Evolutionary conservation across 2,888 invertebrate species (phyloP).

Genomic region (Saturnia pavonia): DNA sequence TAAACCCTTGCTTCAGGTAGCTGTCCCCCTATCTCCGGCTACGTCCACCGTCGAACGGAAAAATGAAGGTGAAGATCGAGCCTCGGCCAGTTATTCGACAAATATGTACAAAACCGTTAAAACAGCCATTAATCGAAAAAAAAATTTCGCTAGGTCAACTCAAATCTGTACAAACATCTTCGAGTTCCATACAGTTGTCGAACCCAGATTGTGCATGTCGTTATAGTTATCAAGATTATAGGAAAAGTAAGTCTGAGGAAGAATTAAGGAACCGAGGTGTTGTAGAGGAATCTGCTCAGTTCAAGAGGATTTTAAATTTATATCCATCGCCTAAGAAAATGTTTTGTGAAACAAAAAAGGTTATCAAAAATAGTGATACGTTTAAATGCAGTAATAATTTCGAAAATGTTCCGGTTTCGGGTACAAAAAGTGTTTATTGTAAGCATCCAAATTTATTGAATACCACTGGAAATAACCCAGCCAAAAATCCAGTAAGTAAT

Average conservation of each 20-base stretch:
- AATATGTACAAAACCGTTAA: constrained; percentile 36
- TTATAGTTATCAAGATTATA: constrained; percentile 23
- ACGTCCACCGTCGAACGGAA: constrained; percentile 31
- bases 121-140: constrained; percentile 30
- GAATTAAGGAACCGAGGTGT: constrained; percentile 28
- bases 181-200: constrained; percentile 36
- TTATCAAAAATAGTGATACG: background rate
- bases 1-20: constrained; percentile 54
- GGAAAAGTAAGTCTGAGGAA: constrained; percentile 51
- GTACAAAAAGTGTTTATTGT: background rate
- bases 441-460: background rate
- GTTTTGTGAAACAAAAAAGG: background rate
- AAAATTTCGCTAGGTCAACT: constrained; percentile 23
- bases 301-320: background rate
- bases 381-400: background rate
- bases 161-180: constrained; percentile 45
- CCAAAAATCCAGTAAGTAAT: background rate
- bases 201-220: background rate
- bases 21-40: constrained; percentile 45
- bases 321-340: background rate
- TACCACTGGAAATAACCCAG: background rate
- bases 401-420: background rate
- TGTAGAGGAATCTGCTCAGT: background rate
- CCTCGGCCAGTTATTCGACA: background rate
- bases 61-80: constrained; percentile 31